Evolutionary conservation across 2,797 vertebrate genomes (phyloP).

Genomic region (Centropyge bicolor): DNA sequence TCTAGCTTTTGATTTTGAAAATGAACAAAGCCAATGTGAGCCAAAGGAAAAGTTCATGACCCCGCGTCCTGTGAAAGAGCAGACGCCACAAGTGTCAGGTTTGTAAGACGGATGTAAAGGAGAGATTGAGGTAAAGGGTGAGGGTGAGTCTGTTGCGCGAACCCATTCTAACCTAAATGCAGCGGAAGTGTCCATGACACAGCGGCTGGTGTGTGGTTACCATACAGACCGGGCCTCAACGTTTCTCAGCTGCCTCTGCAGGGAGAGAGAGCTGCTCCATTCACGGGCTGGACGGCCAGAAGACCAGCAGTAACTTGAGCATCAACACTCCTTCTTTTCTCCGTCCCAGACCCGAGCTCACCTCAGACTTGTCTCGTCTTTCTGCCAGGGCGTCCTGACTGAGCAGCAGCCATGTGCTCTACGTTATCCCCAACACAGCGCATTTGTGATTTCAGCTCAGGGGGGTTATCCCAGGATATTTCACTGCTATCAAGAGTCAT

Average conservation of each 20-base stretch:
- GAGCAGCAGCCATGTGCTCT: conserved; percentile 42
- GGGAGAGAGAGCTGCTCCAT: conserved; percentile 55
- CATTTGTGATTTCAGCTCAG: conserved; percentile 25
- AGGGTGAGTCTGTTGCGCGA: conserved; percentile 49
- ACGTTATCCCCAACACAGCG: conserved; percentile 20
- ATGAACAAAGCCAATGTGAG: background rate
- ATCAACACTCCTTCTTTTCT: conserved; percentile 37
- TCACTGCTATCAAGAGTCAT: conserved; percentile 12
- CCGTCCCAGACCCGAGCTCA: conserved; percentile 36
- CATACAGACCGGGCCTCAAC: conserved; percentile 53
- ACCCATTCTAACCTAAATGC: conserved; percentile 68
- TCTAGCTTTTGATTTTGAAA: conserved; percentile 1
- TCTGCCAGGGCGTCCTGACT: conserved; percentile 46
- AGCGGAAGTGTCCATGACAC: conserved; percentile 78
- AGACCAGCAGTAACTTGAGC: conserved; percentile 71
- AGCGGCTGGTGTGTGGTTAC: conserved; percentile 76
- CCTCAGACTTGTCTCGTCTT: conserved; percentile 59
- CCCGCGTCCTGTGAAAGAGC: conserved; percentile 25
- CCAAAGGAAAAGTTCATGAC: background rate
- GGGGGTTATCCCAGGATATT: conserved; percentile 58
- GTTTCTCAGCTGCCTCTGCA: conserved; percentile 54
- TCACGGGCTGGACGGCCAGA: conserved; percentile 61
- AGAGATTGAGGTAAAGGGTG: conserved; percentile 48
- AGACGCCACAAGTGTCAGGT: conserved; percentile 48
- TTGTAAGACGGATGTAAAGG: conserved; percentile 57